Evolutionary conservation across 1,140 invertebrate genomes (phyloP).

Genomic region (Hyphantria cunea): DNA sequence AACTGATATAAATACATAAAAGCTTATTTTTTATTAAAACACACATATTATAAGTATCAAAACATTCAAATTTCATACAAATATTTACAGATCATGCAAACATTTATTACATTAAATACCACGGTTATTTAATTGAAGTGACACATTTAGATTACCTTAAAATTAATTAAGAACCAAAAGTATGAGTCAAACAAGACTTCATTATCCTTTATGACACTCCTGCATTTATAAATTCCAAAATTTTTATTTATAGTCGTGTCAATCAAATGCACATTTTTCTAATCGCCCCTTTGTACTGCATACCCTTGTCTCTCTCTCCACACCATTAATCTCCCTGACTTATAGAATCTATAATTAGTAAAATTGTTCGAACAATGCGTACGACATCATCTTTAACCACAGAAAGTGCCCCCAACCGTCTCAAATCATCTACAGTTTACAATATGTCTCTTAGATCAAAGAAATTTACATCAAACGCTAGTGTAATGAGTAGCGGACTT

Average conservation of each 20-base stretch:
- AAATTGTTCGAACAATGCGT: constrained; percentile 43
- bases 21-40: no score
- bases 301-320: constrained; percentile 46
- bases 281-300: constrained; percentile 17
- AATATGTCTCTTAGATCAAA: constrained; percentile 69
- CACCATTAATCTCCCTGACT: constrained; percentile 45
- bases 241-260: constrained; percentile 26
- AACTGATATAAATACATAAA: no score
- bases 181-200: background rate
- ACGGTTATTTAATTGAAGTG: background rate
- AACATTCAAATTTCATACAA: no score
- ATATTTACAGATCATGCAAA: no score
- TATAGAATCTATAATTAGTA: constrained; percentile 62
- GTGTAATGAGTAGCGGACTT: constrained; percentile 47
- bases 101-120: no score
- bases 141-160: no score
- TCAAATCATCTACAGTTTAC: constrained; percentile 68
- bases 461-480: constrained; percentile 61
- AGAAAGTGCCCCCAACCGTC: constrained; percentile 48
- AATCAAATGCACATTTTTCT: constrained; percentile 30
- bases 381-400: constrained; percentile 35
- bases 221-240: constrained; percentile 24
- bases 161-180: no score
- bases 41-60: no score
- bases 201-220: constrained; percentile 10